These are phyloP conservation scores for Dilophus febrilis DNA, from an alignment of 2,888 invertebrate species.

Conservation along the genomic window DNA sequence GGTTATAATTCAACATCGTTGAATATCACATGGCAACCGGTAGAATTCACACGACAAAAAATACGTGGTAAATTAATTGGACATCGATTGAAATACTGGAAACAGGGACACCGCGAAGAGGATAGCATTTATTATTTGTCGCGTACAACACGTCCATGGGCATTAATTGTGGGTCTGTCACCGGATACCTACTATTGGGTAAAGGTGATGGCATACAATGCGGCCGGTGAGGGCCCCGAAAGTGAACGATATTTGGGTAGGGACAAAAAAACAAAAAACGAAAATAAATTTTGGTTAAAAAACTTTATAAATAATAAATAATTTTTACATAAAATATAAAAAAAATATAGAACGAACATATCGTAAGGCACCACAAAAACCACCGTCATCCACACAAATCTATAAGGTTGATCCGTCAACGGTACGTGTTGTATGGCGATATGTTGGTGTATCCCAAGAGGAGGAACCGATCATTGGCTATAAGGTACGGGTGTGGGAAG, in stretches of 20 bases:
- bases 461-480: conserved; percentile 91
- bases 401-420: conserved; percentile 72
- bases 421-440: conserved; percentile 80
- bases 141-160: conserved; percentile 66
- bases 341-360: conserved; percentile 56
- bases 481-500: conserved; percentile 89
- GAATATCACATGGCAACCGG: conserved; percentile 79
- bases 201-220: conserved; percentile 90
- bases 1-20: conserved; percentile 85
- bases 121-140: conserved; percentile 72
- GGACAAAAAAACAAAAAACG: conserved; percentile 4
- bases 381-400: conserved; percentile 81
- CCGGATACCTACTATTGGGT: conserved; percentile 88
- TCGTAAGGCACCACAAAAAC: conserved; percentile 84
- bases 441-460: conserved; percentile 73
- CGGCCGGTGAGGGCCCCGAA: conserved; percentile 90
- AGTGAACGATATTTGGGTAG: conserved; percentile 67
- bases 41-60: conserved; percentile 65
- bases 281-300: not conserved
- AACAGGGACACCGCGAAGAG: conserved; percentile 52
- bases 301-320: conserved; percentile 3
- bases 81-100: conserved; percentile 90
- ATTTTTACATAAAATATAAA: not conserved
- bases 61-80: conserved; percentile 83
- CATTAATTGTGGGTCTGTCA: conserved; percentile 80